A percentile compares a stretch with the other conserved stretches of the same genome.
Evolutionary conservation across 2,113 vertebrate genomes (phyloP).

Genomic region (Takifugu bimaculatus): DNA sequence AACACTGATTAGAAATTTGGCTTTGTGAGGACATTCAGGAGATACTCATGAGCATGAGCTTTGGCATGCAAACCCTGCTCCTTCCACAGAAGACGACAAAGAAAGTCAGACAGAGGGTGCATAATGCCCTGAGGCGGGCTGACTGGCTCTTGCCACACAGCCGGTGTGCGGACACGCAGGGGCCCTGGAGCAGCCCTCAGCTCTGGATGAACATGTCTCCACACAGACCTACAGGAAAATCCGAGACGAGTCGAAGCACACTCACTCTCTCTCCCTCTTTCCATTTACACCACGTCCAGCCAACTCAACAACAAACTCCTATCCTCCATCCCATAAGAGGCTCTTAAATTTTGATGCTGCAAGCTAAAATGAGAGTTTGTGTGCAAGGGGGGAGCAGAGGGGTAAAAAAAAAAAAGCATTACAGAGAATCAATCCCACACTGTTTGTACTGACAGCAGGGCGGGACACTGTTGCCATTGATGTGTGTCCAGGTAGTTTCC

Average conservation of each 20-base stretch:
- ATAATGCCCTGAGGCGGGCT: constrained; percentile 77
- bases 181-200: constrained; percentile 55
- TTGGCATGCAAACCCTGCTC: constrained; percentile 26
- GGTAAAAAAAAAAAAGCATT: constrained; percentile 26
- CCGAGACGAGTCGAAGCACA: constrained; percentile 17
- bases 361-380: constrained; percentile 42
- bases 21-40: constrained; percentile 6
- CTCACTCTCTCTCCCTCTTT: constrained; percentile 41
- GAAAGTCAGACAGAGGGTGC: constrained; percentile 54
- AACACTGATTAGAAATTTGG: constrained; percentile 2
- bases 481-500: constrained; percentile 53
- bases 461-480: constrained; percentile 50
- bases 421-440: constrained; percentile 50
- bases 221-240: constrained; percentile 65
- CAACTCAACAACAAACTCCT: constrained; percentile 51
- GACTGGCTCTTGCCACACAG: constrained; percentile 75
- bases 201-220: constrained; percentile 75
- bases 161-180: constrained; percentile 59
- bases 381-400: constrained; percentile 3
- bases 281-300: constrained; percentile 75
- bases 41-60: constrained; percentile 21
- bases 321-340: constrained; percentile 48
- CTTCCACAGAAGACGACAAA: constrained; percentile 51
- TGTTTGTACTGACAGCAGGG: constrained; percentile 56
- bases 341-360: constrained; percentile 57